phyloP scores from a whole-genome alignment of 2,888 invertebrate species.

The Lepidochitona cinerea region DNA sequence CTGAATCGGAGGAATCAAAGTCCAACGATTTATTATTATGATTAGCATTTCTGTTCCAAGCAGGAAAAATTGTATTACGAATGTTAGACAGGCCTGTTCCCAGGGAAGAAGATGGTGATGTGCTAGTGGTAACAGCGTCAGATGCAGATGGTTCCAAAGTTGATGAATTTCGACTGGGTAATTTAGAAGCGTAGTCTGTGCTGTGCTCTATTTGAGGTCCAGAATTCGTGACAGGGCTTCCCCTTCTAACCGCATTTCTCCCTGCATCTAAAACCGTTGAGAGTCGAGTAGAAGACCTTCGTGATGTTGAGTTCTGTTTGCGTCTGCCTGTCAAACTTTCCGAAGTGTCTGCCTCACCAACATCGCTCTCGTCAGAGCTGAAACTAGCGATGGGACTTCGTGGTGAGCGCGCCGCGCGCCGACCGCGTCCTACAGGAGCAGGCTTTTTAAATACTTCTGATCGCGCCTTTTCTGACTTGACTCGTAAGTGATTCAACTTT shows the following conservation, averaged over 20 bases:
- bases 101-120: background rate
- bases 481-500: slow-evolving; percentile 56
- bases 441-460: background rate
- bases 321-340: background rate
- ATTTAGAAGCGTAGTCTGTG: background rate
- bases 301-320: background rate
- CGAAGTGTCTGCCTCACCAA: background rate
- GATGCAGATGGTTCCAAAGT: background rate
- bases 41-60: background rate
- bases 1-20: slow-evolving; percentile 53
- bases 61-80: background rate
- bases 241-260: background rate
- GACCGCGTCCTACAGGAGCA: background rate
- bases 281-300: background rate
- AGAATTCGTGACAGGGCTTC: background rate
- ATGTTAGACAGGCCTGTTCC: background rate
- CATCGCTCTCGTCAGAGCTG: slow-evolving; percentile 17
- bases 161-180: background rate
- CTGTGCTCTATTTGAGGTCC: background rate
- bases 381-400: background rate
- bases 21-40: background rate
- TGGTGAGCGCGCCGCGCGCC: background rate
- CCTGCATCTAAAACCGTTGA: background rate
- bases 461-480: slow-evolving; percentile 20
- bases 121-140: background rate